These are phyloP conservation scores for Cryptocephalus primarius DNA, from an alignment of 2,888 invertebrate species.

Conservation along the genomic window DNA sequence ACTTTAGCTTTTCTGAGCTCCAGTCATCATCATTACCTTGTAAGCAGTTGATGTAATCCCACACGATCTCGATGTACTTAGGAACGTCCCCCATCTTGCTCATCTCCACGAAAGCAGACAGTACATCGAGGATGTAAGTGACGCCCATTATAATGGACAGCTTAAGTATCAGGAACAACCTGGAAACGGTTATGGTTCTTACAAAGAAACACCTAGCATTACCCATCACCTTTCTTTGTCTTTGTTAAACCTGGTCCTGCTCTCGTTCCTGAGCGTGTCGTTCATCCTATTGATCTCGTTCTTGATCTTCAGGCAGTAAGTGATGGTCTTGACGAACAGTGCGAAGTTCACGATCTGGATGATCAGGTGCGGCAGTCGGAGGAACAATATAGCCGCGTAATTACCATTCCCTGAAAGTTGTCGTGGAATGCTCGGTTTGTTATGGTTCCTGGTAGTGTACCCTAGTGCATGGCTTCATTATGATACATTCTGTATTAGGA, in stretches of 20 bases:
- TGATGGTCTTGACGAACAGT: slow-evolving; percentile 56
- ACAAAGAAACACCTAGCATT: too few species aligned
- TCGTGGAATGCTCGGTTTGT: too few species aligned
- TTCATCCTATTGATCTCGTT: slow-evolving; percentile 61
- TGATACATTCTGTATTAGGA: too few species aligned
- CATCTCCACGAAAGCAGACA: slow-evolving; percentile 48
- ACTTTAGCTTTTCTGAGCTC: background rate
- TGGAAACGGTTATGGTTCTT: slow-evolving; percentile 28
- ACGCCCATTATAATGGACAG: slow-evolving; percentile 72
- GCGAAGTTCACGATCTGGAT: slow-evolving; percentile 54
- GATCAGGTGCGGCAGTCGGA: slow-evolving; percentile 46
- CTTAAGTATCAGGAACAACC: slow-evolving; percentile 60
- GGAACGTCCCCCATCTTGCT: slow-evolving; percentile 38
- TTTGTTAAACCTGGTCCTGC: slow-evolving; percentile 42
- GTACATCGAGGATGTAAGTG: slow-evolving; percentile 57
- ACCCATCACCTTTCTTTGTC: slow-evolving; percentile 63
- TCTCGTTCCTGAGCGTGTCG: slow-evolving; percentile 44
- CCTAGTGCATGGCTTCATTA: too few species aligned
- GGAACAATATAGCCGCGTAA: slow-evolving; percentile 20
- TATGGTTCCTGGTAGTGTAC: too few species aligned
- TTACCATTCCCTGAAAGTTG: slow-evolving; percentile 19
- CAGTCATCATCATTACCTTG: slow-evolving; percentile 49
- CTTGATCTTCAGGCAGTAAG: slow-evolving; percentile 62
- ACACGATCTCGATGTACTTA: slow-evolving; percentile 31
- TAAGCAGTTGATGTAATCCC: slow-evolving; percentile 57